These are phyloP conservation scores for Emydocephalus ijimae DNA, from an alignment of 2,113 vertebrate species.

Conservation along the genomic window DNA sequence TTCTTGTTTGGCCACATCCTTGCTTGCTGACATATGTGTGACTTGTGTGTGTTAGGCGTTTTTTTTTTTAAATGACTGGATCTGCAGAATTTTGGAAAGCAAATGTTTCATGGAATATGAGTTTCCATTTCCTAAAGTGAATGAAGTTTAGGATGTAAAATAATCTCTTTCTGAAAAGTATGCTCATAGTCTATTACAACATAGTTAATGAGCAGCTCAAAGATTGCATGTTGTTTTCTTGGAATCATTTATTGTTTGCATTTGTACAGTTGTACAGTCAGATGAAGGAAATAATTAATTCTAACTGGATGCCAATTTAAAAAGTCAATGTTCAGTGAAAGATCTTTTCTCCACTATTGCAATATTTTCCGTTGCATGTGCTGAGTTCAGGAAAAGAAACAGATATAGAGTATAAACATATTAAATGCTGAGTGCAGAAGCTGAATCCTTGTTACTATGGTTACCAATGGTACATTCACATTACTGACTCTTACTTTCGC, in stretches of 20 bases:
- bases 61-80: neutral
- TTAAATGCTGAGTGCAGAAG: slow-evolving; percentile 32
- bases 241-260: neutral
- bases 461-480: slow-evolving; percentile 47
- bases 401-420: slow-evolving; percentile 31
- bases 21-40: neutral
- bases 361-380: slow-evolving; percentile 1
- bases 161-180: neutral
- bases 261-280: neutral
- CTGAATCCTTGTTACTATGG: slow-evolving; percentile 50
- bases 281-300: neutral
- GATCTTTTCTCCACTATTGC: slow-evolving; percentile 8
- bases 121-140: neutral
- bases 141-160: neutral
- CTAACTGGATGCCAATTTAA: neutral
- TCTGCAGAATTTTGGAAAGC: neutral
- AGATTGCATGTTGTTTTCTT: neutral
- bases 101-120: neutral
- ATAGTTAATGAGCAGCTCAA: neutral
- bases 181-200: too few relatives aligned
- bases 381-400: neutral
- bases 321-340: neutral
- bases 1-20: slow-evolving; percentile 19
- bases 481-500: slow-evolving; percentile 5
- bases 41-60: neutral